Base-by-base conservation (phyloP, 2,888 invertebrate genomes). In the Diaprepes abbreviatus region DNA sequence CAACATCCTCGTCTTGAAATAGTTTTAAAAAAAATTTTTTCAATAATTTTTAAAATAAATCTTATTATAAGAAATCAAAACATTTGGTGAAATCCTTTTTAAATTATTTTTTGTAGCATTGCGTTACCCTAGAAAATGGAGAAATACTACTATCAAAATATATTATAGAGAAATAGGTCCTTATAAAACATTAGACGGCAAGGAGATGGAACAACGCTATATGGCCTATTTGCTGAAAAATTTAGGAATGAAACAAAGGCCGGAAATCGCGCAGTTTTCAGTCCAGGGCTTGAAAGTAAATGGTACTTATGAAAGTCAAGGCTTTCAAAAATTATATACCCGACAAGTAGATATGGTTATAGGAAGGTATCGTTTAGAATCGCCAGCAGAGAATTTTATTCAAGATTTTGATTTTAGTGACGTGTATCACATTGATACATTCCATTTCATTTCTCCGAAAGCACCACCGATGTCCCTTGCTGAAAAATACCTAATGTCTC, bases 221-320 rank as follows among this genome's bases (percentile, higher is more conserved):
- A 19, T 40, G 9, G 9, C 17, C 7, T 12, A 58, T 10, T 4
- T 58, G n/a, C 7, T 43, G 5, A 3, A 31, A 14, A 10, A 40
- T n/a, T 14, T 58, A 6, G 40, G 31, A 38, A 24, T 57, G 6
- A 57, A n/a, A 1, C 9, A 38, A 24, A 21, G 2, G n/a, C 2
- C 21, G 6, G 24, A 57, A 12, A 40, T 38, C 1, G 40, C 10
- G 6, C 31, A 35, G 0, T 48, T 31, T 17, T 14, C 28, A n/a
- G 24, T 33, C 33, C 60, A 48, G n/a, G 60, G 60, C 4, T n/a
- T 31, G 14, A 50, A 50, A 50, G 1, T 28, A 19, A 62, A 62
- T 36, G 50, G 35, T n/a, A 35, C 17, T 5, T 62, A 62, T 50
- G 17, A 62, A 45, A 35, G 50, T 14, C 16, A 48, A 50, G 62